Evolutionary conservation across 2,797 vertebrate species (phyloP).

Genomic region (Notoglanidium macrostoma): DNA sequence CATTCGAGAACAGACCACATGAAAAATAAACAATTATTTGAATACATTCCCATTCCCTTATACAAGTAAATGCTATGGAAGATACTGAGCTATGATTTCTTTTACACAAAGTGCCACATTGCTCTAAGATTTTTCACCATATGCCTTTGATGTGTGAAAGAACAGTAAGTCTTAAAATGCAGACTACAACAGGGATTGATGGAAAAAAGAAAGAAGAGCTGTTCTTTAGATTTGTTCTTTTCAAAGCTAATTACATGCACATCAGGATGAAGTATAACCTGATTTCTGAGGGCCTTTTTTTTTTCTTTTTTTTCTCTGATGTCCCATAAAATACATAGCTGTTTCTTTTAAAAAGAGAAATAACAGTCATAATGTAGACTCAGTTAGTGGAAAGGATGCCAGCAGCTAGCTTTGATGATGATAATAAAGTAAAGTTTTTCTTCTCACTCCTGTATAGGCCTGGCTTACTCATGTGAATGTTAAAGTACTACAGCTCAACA

Average conservation of each 20-base stretch:
- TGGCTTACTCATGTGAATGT: not conserved
- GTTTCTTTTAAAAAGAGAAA: not conserved
- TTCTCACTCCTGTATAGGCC: not conserved
- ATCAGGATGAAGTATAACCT: not conserved
- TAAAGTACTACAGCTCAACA: not conserved
- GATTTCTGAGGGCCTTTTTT: not conserved
- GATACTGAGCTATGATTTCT: not conserved
- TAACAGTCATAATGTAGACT: not conserved
- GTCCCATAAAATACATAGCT: not conserved
- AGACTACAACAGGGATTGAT: conserved; percentile 3
- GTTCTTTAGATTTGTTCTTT: conserved; percentile 4
- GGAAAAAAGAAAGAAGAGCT: not conserved
- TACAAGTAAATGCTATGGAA: not conserved
- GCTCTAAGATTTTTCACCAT: not conserved
- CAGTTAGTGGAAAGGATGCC: not conserved
- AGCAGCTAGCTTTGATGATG: not conserved
- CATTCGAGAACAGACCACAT: conserved; percentile 9
- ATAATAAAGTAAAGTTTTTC: not conserved
- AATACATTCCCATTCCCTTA: not conserved
- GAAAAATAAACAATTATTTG: not conserved
- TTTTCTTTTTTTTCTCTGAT: not conserved
- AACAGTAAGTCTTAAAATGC: conserved; percentile 10
- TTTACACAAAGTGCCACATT: conserved; percentile 1
- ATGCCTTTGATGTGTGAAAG: conserved; percentile 23
- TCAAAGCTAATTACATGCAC: conserved; percentile 25